Percentiles rank a stretch among this genome's conserved stretches.
phyloP scores from a whole-genome alignment of 2,888 invertebrate species.

The Drosophila infuscata region DNA sequence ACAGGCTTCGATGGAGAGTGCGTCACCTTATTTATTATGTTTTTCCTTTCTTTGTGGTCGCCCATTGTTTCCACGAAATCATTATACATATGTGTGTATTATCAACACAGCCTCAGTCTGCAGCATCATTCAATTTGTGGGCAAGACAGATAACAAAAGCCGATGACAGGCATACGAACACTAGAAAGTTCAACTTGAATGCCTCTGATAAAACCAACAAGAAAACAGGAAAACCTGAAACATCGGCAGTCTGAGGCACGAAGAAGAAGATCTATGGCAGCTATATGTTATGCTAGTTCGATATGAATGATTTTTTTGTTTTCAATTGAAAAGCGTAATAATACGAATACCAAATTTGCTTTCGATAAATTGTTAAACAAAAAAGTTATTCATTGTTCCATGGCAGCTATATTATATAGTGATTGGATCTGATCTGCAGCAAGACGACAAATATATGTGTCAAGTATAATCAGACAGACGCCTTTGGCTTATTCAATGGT shows the following conservation, averaged over 20 bases:
- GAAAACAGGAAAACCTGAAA: background rate
- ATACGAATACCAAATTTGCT: background rate
- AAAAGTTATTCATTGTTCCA: background rate
- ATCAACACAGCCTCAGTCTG: constrained; percentile 24
- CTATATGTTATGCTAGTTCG: background rate
- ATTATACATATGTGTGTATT: constrained; percentile 10
- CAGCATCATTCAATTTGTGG: constrained; percentile 7
- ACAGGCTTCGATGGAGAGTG: constrained; percentile 28
- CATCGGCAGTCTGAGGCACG: background rate
- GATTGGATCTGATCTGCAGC: background rate
- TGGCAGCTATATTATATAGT: background rate
- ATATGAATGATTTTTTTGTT: background rate
- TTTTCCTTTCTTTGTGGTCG: constrained; percentile 7
- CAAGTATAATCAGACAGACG: background rate
- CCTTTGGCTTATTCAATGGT: background rate
- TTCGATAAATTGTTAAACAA: background rate
- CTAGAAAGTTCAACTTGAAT: constrained; percentile 5
- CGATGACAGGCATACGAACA: constrained; percentile 6
- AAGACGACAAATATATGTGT: background rate
- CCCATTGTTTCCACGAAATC: constrained; percentile 45
- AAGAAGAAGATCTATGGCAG: background rate
- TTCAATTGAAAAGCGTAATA: background rate
- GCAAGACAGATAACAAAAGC: constrained; percentile 14
- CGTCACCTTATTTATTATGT: constrained; percentile 35
- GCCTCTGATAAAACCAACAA: background rate